Base-by-base conservation (phyloP, 2,113 vertebrate genomes). In the Nyctereutes procyonoides region DNA sequence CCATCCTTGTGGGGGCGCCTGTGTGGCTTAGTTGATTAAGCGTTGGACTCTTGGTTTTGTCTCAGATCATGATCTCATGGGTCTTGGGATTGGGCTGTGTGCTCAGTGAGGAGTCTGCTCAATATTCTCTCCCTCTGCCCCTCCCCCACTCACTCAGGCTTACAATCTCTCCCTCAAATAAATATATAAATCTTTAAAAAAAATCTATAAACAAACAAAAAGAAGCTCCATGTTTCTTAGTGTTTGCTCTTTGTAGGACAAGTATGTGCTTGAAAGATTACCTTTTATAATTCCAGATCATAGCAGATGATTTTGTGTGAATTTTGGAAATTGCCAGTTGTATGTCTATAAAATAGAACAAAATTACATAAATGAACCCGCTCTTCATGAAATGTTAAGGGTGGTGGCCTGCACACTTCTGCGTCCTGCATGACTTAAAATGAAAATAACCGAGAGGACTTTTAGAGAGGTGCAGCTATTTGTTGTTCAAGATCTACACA, bases 241-340 rank as follows among this genome's bases (percentile, higher is more conserved):
- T 16, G 3, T 88, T 76, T 69, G 1, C 12, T 93, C 26, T 63
- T 56, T 93, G 32, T 84, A 88, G 48, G 22, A 48, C 95, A 93
- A 76, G 3, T 28, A n/a, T 67, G 19, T 73, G 82, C 22, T 76
- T 20, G 56, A n/a, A 74, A 63, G 8, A 14, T 35, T 79, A 79
- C 51, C 2, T 90, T 97, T 91, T 62, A 88, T 84, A 95, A 88
- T 73, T 95, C 14, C 69, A 69, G 32, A 74, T 48, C 69, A 67
- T 67, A 58, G 38, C 74, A 4, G 38, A 81, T 77, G 67, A 87
- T 87, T 65, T 3, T 43, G 6, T 77, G 88, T 71, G 35, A 77
- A 83, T 65, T 87, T 96, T 86, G 7, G 38, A 79, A 96, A 91
- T 73, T 79, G 35, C 5, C 63, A 19, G 17, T 93, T 90, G 19